Percentiles rank a stretch among this genome's conserved stretches.
Conservation (phyloP, 2,797 vertebrate species). For the Heterohyrax brucei region DNA sequence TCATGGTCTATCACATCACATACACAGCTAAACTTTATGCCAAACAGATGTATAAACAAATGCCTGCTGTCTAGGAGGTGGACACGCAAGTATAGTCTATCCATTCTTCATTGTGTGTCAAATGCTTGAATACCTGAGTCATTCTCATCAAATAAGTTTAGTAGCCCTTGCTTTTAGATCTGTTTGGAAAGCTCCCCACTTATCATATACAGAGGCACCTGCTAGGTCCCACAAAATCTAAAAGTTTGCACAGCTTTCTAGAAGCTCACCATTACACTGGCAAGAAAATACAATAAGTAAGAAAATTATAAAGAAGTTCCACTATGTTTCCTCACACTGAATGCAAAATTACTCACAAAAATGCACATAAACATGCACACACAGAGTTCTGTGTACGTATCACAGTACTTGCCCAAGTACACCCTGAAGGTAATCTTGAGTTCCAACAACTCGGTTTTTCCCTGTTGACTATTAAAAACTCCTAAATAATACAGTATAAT, state of each 20-base stretch:
- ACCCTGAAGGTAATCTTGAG: neutral
- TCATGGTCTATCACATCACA: neutral
- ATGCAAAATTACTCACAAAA: neutral
- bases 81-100: neutral
- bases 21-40: constrained; percentile 1
- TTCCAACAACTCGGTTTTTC: neutral
- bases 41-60: constrained; percentile 2
- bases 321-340: neutral
- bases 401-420: neutral
- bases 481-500: neutral
- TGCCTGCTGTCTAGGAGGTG: neutral
- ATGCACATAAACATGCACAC: neutral
- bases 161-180: constrained; percentile 14
- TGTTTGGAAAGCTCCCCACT: neutral
- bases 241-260: neutral
- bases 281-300: neutral
- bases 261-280: neutral
- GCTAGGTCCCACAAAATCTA: neutral
- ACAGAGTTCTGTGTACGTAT: neutral
- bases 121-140: neutral
- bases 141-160: neutral
- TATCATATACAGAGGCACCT: neutral
- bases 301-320: neutral
- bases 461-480: neutral
- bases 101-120: neutral